Evolutionary conservation across 2,113 vertebrate species (phyloP).

Genomic region (Numida meleagris): DNA sequence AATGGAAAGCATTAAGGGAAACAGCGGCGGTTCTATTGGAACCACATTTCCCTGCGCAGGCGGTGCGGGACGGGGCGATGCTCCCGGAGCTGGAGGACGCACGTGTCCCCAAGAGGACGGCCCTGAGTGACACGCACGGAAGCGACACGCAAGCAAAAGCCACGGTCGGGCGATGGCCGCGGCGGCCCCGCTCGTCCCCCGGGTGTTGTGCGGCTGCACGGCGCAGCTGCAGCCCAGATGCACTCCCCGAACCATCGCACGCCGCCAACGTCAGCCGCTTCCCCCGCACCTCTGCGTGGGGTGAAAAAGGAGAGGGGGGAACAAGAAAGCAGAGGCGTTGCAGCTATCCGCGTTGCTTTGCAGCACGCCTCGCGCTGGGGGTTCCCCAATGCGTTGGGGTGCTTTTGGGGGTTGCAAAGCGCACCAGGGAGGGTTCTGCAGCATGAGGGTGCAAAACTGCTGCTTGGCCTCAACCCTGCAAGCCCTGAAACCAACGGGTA

Average conservation of each 20-base stretch:
- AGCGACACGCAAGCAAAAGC: background rate
- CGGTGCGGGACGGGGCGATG: accelerated
- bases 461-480: no score
- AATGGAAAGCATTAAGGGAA: constrained; percentile 19
- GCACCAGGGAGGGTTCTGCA: background rate
- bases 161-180: background rate
- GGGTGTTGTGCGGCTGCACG: background rate
- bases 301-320: background rate
- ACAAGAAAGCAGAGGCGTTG: background rate
- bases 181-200: accelerated
- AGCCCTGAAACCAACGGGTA: no score
- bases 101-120: background rate
- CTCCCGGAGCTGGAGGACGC: background rate
- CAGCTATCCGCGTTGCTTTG: background rate
- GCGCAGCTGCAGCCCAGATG: background rate
- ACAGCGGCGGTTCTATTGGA: background rate
- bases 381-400: accelerated
- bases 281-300: background rate
- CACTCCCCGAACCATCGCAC: background rate
- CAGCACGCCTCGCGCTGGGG: accelerated
- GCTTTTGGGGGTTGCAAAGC: background rate
- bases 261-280: background rate
- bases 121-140: accelerated
- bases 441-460: background rate
- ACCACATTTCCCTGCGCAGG: background rate